These are phyloP conservation scores for Cryptoblepharus egeriae DNA, from an alignment of 2,797 vertebrate genomes.

Conservation along the genomic window DNA sequence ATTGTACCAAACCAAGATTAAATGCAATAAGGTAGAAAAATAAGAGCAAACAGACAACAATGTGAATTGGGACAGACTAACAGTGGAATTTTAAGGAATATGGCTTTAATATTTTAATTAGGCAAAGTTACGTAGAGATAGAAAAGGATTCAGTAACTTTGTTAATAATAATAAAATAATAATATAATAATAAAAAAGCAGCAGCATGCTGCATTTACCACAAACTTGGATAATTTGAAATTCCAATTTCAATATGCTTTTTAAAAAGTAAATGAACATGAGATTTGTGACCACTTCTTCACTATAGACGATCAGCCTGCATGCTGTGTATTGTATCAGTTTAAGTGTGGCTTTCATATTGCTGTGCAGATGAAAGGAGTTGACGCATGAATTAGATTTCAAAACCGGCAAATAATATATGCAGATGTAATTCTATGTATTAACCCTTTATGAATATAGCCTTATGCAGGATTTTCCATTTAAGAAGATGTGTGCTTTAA, in stretches of 20 bases:
- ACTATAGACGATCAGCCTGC: constrained; percentile 74
- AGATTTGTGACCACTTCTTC: constrained; percentile 61
- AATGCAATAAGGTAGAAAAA: constrained; percentile 85
- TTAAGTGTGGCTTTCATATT: constrained; percentile 75
- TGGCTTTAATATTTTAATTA: constrained; percentile 88
- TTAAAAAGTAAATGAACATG: constrained; percentile 51
- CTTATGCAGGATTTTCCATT: constrained; percentile 67
- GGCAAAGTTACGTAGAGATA: constrained; percentile 81
- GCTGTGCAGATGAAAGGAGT: constrained; percentile 79
- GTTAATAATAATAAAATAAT: constrained; percentile 77
- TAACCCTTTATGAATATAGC: constrained; percentile 68
- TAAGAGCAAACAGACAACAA: constrained; percentile 82
- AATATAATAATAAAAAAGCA: constrained; percentile 77
- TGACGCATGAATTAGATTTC: constrained; percentile 77
- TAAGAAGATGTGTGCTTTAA: constrained; percentile 74
- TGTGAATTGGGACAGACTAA: constrained; percentile 82
- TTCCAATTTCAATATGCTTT: constrained; percentile 54
- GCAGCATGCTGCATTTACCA: constrained; percentile 74
- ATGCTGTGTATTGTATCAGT: constrained; percentile 63
- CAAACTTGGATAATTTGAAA: constrained; percentile 66
- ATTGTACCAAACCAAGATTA: constrained; percentile 91
- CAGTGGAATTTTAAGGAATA: constrained; percentile 87
- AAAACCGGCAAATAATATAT: constrained; percentile 74
- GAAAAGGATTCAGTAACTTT: constrained; percentile 78
- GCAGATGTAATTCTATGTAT: constrained; percentile 68